phyloP scores from a whole-genome alignment of 2,888 invertebrate species.

The Xylota sylvarum region DNA sequence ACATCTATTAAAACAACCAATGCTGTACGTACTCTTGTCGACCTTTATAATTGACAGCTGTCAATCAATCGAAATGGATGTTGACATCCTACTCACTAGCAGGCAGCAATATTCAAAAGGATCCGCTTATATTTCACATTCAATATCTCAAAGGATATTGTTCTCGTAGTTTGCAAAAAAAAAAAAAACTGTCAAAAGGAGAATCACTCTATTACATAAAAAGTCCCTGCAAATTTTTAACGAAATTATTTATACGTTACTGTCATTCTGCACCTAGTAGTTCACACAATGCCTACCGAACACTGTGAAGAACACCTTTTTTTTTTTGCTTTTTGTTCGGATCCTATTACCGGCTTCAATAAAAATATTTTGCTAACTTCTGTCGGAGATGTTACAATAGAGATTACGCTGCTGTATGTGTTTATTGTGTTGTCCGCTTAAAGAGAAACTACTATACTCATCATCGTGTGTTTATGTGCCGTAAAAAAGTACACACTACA shows the following conservation, averaged over 20 bases:
- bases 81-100: slow-evolving; percentile 67
- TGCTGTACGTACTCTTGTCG: neutral
- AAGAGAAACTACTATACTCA: slow-evolving; percentile 60
- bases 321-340: slow-evolving; percentile 59
- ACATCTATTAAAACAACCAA: neutral
- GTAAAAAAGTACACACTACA: slow-evolving; percentile 58
- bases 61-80: slow-evolving; percentile 67
- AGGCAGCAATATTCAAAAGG: slow-evolving; percentile 38
- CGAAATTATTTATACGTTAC: slow-evolving; percentile 65
- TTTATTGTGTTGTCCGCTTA: slow-evolving; percentile 51
- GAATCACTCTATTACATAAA: slow-evolving; percentile 69
- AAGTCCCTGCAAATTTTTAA: slow-evolving; percentile 56
- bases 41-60: slow-evolving; percentile 61
- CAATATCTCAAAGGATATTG: slow-evolving; percentile 38
- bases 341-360: slow-evolving; percentile 74
- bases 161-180: slow-evolving; percentile 58
- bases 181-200: slow-evolving; percentile 63
- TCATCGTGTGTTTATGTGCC: slow-evolving; percentile 49
- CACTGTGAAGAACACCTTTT: slow-evolving; percentile 65
- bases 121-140: slow-evolving; percentile 65
- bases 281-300: slow-evolving; percentile 38
- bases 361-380: slow-evolving; percentile 77
- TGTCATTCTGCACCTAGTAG: slow-evolving; percentile 45
- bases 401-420: slow-evolving; percentile 64
- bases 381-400: slow-evolving; percentile 74